Conservation (phyloP, 2,113 vertebrate species). For the Chionodraco myersi region DNA sequence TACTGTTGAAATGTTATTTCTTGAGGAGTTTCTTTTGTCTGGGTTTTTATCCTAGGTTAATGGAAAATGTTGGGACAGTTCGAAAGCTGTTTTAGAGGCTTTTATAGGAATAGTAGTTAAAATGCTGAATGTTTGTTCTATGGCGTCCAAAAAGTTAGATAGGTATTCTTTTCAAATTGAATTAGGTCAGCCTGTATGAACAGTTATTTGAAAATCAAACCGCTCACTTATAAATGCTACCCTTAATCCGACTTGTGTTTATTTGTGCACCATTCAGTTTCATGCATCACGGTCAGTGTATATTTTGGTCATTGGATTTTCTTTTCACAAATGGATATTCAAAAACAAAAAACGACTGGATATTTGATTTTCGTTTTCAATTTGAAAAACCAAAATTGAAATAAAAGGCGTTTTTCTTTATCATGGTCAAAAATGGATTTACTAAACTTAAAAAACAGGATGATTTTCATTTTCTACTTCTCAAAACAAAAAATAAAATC, state of each 20-base stretch:
- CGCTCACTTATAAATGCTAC: not conserved
- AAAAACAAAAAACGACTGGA: too few species aligned
- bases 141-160: not conserved
- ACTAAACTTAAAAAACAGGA: too few species aligned
- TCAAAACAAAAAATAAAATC: too few species aligned
- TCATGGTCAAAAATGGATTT: too few species aligned
- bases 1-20: not conserved
- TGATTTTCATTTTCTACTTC: too few species aligned
- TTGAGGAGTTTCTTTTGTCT: not conserved
- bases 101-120: not conserved
- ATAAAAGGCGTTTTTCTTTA: too few species aligned
- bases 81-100: not conserved
- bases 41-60: too few species aligned
- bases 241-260: not conserved
- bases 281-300: not conserved
- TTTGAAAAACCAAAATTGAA: too few species aligned
- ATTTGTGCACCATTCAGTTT: not conserved
- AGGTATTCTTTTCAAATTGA: not conserved
- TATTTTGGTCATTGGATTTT: too few species aligned
- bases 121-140: not conserved
- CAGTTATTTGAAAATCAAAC: not conserved
- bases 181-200: not conserved
- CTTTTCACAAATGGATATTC: too few species aligned
- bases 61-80: not conserved
- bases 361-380: too few species aligned